A percentile compares a stretch with the other conserved stretches of the same genome.
phyloP scores from a whole-genome alignment of 2,888 invertebrate genomes.

The Callyntrura sp. region DNA sequence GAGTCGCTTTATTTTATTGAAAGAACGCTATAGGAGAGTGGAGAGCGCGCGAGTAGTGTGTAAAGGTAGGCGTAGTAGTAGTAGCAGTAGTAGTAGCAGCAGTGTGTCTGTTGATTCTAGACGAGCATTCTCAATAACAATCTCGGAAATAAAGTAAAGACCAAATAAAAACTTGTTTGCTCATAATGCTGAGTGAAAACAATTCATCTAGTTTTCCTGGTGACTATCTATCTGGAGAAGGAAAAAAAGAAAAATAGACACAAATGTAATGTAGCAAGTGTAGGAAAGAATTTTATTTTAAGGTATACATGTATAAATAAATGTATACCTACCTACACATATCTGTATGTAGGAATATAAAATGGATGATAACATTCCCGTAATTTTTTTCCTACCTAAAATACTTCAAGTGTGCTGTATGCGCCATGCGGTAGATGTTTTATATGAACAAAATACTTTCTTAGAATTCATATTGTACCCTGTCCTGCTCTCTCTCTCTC shows the following conservation, averaged over 20 bases:
- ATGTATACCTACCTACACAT: neutral
- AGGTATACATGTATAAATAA: conserved; percentile 40
- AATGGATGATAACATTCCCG: conserved; percentile 71
- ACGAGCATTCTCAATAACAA: conserved; percentile 73
- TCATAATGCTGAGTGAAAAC: conserved; percentile 79
- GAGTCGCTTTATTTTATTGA: conserved; percentile 39
- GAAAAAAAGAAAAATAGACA: conserved; percentile 67
- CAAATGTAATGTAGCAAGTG: conserved; percentile 43
- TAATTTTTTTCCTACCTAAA: conserved; percentile 69
- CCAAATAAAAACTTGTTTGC: conserved; percentile 80
- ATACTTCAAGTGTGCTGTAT: conserved; percentile 29
- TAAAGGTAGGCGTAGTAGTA: neutral
- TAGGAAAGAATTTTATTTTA: conserved; percentile 66
- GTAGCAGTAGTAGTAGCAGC: neutral
- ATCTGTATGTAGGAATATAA: conserved; percentile 11
- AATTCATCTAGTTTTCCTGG: conserved; percentile 76
- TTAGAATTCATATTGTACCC: conserved; percentile 28
- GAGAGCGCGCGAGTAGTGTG: neutral
- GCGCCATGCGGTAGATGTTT: conserved; percentile 30
- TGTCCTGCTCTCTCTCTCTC: conserved; percentile 9
- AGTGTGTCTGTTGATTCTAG: conserved; percentile 66
- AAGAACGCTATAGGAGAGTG: neutral
- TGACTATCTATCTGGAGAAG: conserved; percentile 63
- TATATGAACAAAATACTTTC: conserved; percentile 7
- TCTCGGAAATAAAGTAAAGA: conserved; percentile 78